Conservation (phyloP, 37 sponge, comb jelly and placozoan species). For the Sycon ciliatum region DNA sequence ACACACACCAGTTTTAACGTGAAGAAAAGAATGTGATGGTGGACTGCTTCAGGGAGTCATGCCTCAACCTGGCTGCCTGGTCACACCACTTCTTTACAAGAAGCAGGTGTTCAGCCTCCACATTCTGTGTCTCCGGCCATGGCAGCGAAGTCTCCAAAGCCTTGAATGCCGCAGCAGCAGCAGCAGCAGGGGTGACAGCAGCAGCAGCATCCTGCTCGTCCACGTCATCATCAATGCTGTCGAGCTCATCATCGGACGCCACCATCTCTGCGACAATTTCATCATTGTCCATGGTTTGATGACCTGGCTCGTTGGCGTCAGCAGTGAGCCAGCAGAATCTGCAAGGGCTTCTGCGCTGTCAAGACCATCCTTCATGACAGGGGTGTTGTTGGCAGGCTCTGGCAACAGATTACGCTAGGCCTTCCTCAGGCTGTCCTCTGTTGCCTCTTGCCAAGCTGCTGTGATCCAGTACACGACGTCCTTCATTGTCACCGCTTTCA, state of each 20-base stretch:
- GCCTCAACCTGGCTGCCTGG: no score
- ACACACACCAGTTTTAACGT: no score
- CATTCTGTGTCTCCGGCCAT: background rate
- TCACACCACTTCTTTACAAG: background rate
- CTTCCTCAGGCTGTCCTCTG: background rate
- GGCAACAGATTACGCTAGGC: constrained; percentile 31
- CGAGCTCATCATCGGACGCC: background rate
- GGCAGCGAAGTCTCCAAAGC: constrained; percentile 20
- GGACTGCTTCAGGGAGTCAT: no score
- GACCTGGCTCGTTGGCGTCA: constrained; percentile 26
- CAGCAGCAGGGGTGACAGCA: no score
- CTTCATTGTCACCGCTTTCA: constrained; percentile 29
- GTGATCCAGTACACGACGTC: constrained; percentile 37
- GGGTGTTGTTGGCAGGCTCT: no score
- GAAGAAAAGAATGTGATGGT: no score
- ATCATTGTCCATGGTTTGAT: constrained; percentile 20
- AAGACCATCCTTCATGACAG: no score
- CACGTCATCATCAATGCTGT: no score
- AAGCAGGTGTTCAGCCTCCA: background rate
- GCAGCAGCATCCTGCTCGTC: background rate
- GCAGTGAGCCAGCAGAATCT: constrained; percentile 9
- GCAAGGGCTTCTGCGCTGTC: background rate
- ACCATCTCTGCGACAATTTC: constrained; percentile 31
- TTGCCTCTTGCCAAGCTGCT: constrained; percentile 28
- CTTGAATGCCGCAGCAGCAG: constrained; percentile 19